These are phyloP conservation scores for Ochotona curzoniae DNA, from an alignment of 2,113 vertebrate genomes.

Conservation along the genomic window DNA sequence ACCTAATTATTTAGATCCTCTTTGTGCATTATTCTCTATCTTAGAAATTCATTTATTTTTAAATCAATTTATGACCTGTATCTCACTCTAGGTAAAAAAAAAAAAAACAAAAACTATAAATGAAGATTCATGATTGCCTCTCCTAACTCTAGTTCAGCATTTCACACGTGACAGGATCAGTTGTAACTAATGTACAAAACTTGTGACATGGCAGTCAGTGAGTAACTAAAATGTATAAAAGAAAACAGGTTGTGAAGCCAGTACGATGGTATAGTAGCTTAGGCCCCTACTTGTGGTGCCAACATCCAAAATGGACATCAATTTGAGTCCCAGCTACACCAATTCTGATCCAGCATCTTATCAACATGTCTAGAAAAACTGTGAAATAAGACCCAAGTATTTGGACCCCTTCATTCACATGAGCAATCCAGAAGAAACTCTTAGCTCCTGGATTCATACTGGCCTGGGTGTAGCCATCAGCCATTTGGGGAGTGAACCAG, in stretches of 20 bases:
- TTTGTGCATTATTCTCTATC: neutral
- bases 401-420: too few species aligned
- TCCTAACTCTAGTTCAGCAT: neutral
- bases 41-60: neutral
- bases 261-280: too few species aligned
- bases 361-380: too few species aligned
- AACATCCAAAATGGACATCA: too few species aligned
- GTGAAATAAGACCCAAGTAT: too few species aligned
- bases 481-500: too few species aligned
- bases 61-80: neutral
- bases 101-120: neutral
- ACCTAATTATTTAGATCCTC: neutral
- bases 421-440: too few species aligned
- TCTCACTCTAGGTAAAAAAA: neutral
- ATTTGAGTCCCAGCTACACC: too few species aligned
- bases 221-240: neutral
- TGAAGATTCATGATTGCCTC: neutral
- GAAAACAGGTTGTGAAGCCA: neutral
- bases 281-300: too few species aligned
- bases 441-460: too few species aligned
- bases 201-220: neutral
- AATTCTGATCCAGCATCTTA: too few species aligned
- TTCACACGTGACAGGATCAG: neutral
- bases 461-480: too few species aligned
- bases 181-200: neutral